Base-by-base conservation (phyloP, 92 coral and sea anemone species). In the Montipora capitata region DNA sequence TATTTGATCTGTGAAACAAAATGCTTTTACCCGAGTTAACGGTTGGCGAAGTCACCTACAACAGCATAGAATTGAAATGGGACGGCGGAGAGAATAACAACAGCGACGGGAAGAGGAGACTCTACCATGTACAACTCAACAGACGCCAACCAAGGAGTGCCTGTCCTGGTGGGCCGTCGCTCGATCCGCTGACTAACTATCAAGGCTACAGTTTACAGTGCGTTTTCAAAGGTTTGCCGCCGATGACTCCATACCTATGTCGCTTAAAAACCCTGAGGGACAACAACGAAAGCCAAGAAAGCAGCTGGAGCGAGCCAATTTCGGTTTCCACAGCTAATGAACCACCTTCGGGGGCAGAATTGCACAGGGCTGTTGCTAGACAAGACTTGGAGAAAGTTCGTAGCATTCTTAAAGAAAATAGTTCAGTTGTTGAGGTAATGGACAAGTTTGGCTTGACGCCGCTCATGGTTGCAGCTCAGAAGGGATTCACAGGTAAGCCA, bases 331-430 rank as follows among this genome's bases (percentile, higher is more conserved):
- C 99, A 10, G 95, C 98, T 35, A 93, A 88, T 57, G 98, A 98
- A 18, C 99, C 99, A 2, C 96, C 97, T n/a, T 96, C 99, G 4
- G 98, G 99, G 10, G 99, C 96, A 7, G 99, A 98, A 76, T 92
- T 98, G 7, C 97, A 96, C 61, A 94, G 89, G 64, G 99, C 99
- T 5, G 99, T 97, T 4, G 87, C 81, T 10, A 96, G 91, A 20
- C 89, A 94, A 48, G 96, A 96, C 48, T 78, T 98, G 70, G 98
- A 85, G 7, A 94, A 94, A 77, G 99, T 96, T 20, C 94, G 95
- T 27, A 78, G 76, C 65, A 92, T 98, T 83, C 82, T 98, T 16
- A 81, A 87, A 48, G 98, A 96, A 71, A 94, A 94, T 86, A 96
- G 83, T 88, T 68, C 94, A 7, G 98, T 96, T 12, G 96, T 98